A percentile compares a stretch with the other conserved stretches of the same genome.
phyloP scores from a whole-genome alignment of 92 coral and sea anemone genomes.

The Umimayanthus kanabou region DNA sequence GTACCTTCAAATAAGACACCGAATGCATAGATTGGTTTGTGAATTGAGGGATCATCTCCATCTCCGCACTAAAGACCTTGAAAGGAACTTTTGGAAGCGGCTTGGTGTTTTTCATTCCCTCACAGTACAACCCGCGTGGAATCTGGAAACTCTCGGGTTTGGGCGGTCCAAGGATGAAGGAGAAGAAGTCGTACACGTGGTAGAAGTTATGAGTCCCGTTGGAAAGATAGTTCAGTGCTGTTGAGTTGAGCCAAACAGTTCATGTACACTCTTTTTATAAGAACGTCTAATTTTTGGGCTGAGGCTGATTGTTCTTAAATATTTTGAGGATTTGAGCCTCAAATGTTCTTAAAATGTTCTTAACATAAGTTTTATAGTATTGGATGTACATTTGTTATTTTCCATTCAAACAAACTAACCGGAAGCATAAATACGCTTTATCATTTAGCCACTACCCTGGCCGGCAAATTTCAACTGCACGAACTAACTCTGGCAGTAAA shows the following conservation, averaged over 20 bases:
- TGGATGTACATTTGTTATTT: too few species aligned
- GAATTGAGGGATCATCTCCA: slow-evolving; percentile 28
- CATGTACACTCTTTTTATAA: too few species aligned
- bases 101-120: slow-evolving; percentile 56
- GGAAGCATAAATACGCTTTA: too few species aligned
- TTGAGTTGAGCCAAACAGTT: background rate
- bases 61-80: slow-evolving; percentile 58
- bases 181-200: slow-evolving; percentile 77
- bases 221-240: background rate
- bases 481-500: too few species aligned
- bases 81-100: slow-evolving; percentile 54
- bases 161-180: slow-evolving; percentile 65
- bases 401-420: too few species aligned
- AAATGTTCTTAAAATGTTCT: too few species aligned
- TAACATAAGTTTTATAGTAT: too few species aligned
- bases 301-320: too few species aligned
- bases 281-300: too few species aligned
- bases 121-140: slow-evolving; percentile 71
- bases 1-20: slow-evolving; percentile 51
- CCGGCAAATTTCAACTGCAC: too few species aligned
- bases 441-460: too few species aligned
- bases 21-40: background rate
- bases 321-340: too few species aligned
- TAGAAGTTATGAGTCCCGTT: slow-evolving; percentile 54
- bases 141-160: slow-evolving; percentile 56